Base-by-base conservation (phyloP, 2,888 invertebrate species). In the Nomada hirtipes region DNA sequence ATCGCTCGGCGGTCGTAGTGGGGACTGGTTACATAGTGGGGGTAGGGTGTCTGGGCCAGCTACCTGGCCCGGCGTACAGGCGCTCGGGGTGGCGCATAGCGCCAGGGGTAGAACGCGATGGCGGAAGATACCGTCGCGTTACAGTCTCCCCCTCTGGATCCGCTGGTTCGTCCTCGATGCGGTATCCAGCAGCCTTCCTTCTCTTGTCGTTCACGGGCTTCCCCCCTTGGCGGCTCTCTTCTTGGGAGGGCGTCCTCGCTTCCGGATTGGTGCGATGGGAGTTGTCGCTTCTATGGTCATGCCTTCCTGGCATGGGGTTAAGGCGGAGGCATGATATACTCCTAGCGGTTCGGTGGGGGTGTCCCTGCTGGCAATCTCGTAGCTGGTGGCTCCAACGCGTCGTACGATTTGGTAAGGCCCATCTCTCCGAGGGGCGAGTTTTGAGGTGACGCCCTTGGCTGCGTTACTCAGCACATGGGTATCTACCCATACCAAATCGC, bases 401-500 rank as follows among this genome's bases (percentile, higher is more conserved):
- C 44, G 20, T 15, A 47, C 4, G 9, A 63, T n/a, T 2, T 47
- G 44, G 47, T 47, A 63, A 13, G 57, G 69, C 1, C 76, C 76
- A n/a, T 26, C 50, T n/a, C 63, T 50, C 11, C 47, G 44, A 0
- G 76, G 57, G 2, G 64, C 63, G 0, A 76, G 18, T 4, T 76
- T 76, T 0, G 69, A n/a, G 1, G 47, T 63, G 4, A 61, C 44
- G 2, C n/a, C 59, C 2, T n/a, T n/a, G 7, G 59, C 52, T 4
- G 50, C 23, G 0, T 68, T 36, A 0, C 60, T 61, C 1, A 68
- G 44, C 0, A 42, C 10, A 23, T 75, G 68, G 4, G 55, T 69
- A 4, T 2, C 4, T 0, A 61, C 63, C 69, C 55, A 68, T 0
- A 63, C 61, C 0, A 44, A 9, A 4, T 76, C 63, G 0, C 50